Base-by-base conservation (phyloP, 2,113 vertebrate genomes). In the Chascanopsetta lugubris region DNA sequence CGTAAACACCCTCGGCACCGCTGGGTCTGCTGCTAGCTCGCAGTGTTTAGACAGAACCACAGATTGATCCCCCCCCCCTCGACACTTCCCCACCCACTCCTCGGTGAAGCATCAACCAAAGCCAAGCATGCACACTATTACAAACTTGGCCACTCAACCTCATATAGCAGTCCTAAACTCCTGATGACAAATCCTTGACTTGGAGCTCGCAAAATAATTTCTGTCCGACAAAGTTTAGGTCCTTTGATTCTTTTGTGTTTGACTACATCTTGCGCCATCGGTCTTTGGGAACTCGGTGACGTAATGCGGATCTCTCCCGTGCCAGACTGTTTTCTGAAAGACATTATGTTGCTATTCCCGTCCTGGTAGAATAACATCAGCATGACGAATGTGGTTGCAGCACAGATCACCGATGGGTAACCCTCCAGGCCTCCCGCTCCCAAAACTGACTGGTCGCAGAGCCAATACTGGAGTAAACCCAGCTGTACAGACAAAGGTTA, bases 11-110 rank as follows among this genome's bases (percentile, higher is more conserved):
- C 64, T 67, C 5, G 88, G 85, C 87, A 89, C 88, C 85, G 0
- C 66, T 56, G 69, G 83, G 90, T 91, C 89, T 92, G 79, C 79
- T 47, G 53, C 25, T 21, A 66, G 62, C 57, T 26, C 24, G 53
- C 50, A 73, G 60, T 92, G 90, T 92, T 92, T 91, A 91, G 82
- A 92, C 88, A 87, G 82, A 83, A 45, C 46, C 27, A 27, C 36
- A 85, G 85, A 89, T 87, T 86, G 83, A 90, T 87, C 69, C 82
- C 46, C 72, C 67, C 13, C 47, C 18, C 72, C 50, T n/a, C n/a
- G n/a, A n/a, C 25, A 13, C 48, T 61, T 55, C 69, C 60, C 70
- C 73, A 54, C 43, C 72, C 47, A 57, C 55, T 69, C 61, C 53
- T 75, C 43, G 57, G 59, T 55, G 69, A 75, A 69, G 25, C 7